phyloP scores from a whole-genome alignment of 2,888 invertebrate species.

The Lacanobia oleracea region DNA sequence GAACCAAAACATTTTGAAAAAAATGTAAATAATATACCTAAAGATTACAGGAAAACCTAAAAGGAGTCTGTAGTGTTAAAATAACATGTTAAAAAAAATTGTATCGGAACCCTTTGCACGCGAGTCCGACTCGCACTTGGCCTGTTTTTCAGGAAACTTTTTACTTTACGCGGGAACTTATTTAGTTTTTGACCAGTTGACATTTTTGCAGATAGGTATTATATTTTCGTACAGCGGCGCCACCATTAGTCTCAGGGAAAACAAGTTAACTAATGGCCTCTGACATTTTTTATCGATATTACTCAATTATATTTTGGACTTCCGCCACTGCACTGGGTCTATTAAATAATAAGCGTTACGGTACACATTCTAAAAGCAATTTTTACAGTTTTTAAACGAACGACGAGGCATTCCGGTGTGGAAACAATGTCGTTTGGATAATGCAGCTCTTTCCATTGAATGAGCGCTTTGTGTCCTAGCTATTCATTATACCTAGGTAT shows the following conservation, averaged over 20 bases:
- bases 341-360: conserved; percentile 2
- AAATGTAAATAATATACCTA: too few species aligned
- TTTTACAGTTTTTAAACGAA: conserved; percentile 21
- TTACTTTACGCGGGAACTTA: too few species aligned
- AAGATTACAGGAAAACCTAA: too few species aligned
- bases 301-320: conserved; percentile 10
- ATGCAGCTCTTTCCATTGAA: conserved; percentile 49
- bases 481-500: conserved; percentile 40
- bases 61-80: too few species aligned
- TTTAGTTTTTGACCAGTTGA: neutral
- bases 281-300: conserved; percentile 35
- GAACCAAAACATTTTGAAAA: too few species aligned
- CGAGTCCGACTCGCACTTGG: too few species aligned
- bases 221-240: neutral
- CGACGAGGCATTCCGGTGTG: neutral
- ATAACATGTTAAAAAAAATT: too few species aligned
- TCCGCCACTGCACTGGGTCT: conserved; percentile 40
- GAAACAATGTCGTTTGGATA: conserved; percentile 51
- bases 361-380: conserved; percentile 1
- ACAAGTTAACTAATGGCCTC: conserved; percentile 27
- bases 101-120: too few species aligned
- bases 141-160: too few species aligned
- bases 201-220: neutral
- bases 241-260: conserved; percentile 11
- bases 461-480: conserved; percentile 49